Base-by-base conservation (phyloP, 2,888 invertebrate species). In the Charanyca ferruginea region DNA sequence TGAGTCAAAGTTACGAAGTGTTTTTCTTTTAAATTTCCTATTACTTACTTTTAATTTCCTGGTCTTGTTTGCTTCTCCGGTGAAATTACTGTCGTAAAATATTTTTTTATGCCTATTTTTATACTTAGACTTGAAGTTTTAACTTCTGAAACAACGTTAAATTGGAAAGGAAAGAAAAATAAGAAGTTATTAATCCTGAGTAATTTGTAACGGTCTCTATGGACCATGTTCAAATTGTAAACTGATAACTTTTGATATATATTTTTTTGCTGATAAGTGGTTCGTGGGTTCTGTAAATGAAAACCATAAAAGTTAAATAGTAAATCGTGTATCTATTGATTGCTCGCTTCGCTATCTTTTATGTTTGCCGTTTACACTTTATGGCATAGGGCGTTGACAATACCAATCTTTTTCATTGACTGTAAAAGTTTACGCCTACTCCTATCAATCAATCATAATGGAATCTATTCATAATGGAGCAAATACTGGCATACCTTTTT, bases 21-120 rank as follows among this genome's bases (percentile, higher is more conserved):
- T 77, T 79, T 70, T 80, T 69, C 79, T 80, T 79, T 65, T 58
- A 69, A 71, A 75, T 73, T 75, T 77, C 57, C 55, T 61, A 58
- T 67, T 60, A 66, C 68, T 74, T 65, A 59, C 65, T 63, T 69
- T 73, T 73, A 66, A 79, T 69, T 76, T 76, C 64, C 73, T 62
- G 52, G 20, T 32, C 28, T 66, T 78, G 70, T 77, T 79, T 68
- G 47, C 44, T 66, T 66, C 35, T 18, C 44, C 38, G 22, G 44
- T 64, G 5, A 73, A 73, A 79, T 64, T 65, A 57, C 53, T 38
- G 53, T 52, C 68, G 61, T 73, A 70, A 73, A 73, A 64, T 58
- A 77, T 66, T 74, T 62, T 28, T 77, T 79, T 66, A 73, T 52
- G 61, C 25, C 47, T 42, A 73, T 74, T 70, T 71, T 61, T 66